Percentiles rank a stretch among this genome's conserved stretches.
Conservation (phyloP, 1,140 invertebrate species). For the Drosophila pandora region DNA sequence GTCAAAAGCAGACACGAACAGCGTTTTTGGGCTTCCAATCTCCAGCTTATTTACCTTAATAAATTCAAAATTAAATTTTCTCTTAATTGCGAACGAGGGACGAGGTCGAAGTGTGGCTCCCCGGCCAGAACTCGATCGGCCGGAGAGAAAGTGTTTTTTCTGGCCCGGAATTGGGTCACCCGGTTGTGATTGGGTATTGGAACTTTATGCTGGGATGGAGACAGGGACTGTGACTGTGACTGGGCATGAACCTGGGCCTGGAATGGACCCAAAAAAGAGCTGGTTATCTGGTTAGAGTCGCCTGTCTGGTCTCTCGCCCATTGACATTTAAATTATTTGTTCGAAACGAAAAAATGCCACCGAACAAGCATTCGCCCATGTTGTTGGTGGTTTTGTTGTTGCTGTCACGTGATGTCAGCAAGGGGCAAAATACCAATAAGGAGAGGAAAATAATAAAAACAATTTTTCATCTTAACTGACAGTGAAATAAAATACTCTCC, state of each 20-base stretch:
- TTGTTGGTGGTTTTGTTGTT: slow-evolving; percentile 24
- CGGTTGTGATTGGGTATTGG: slow-evolving; percentile 31
- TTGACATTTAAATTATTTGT: slow-evolving; percentile 78
- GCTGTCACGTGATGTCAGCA: slow-evolving; percentile 69
- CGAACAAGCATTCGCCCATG: slow-evolving; percentile 51
- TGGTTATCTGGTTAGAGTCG: slow-evolving; percentile 18
- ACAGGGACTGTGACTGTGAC: neutral
- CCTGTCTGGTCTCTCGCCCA: slow-evolving; percentile 48
- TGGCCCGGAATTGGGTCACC: slow-evolving; percentile 67
- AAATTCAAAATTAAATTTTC: slow-evolving; percentile 82
- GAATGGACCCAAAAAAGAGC: slow-evolving; percentile 7
- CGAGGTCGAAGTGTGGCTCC: slow-evolving; percentile 39
- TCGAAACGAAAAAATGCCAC: slow-evolving; percentile 67
- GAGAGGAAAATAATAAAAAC: slow-evolving; percentile 36
- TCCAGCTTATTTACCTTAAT: slow-evolving; percentile 56
- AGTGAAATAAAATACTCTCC: slow-evolving; percentile 64
- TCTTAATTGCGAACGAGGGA: slow-evolving; percentile 73
- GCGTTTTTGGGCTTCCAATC: slow-evolving; percentile 34
- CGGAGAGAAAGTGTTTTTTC: slow-evolving; percentile 76
- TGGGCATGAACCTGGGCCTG: neutral
- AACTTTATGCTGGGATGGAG: neutral
- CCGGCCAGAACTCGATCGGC: slow-evolving; percentile 50
- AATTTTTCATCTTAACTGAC: slow-evolving; percentile 60
- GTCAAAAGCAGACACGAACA: slow-evolving; percentile 63
- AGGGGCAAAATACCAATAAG: slow-evolving; percentile 54